Conservation (phyloP, 1,140 invertebrate genomes). For the Drosophila sp. region DNA sequence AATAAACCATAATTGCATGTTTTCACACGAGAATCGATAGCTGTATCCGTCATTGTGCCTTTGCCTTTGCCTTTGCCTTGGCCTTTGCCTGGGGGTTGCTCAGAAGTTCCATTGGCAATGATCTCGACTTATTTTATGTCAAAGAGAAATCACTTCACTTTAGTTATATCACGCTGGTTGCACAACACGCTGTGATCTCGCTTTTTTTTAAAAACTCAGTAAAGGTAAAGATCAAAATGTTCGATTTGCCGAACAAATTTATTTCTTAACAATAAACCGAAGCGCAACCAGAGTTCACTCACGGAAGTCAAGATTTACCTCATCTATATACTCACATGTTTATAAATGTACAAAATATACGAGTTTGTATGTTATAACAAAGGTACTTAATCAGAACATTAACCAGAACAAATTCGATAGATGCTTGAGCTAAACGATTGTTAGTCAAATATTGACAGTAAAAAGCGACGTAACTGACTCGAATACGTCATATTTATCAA, state of each 20-base stretch:
- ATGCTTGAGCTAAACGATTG: background rate
- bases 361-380: background rate
- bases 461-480: too few relatives aligned
- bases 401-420: background rate
- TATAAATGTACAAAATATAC: background rate
- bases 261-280: constrained; percentile 11
- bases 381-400: background rate
- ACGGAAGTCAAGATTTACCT: background rate
- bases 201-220: background rate
- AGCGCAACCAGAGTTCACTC: background rate
- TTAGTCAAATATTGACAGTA: background rate
- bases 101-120: constrained; percentile 29
- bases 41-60: background rate
- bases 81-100: constrained; percentile 44
- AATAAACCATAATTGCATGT: constrained; percentile 79
- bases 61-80: background rate
- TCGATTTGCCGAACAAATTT: constrained; percentile 26
- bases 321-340: background rate
- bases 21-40: constrained; percentile 79
- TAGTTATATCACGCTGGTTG: constrained; percentile 42
- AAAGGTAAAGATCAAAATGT: constrained; percentile 28
- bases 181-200: constrained; percentile 47
- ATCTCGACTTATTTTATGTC: constrained; percentile 42
- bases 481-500: too few relatives aligned
- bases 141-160: constrained; percentile 8